Conservation (phyloP, 2,797 vertebrate genomes). For the Varecia variegata region DNA sequence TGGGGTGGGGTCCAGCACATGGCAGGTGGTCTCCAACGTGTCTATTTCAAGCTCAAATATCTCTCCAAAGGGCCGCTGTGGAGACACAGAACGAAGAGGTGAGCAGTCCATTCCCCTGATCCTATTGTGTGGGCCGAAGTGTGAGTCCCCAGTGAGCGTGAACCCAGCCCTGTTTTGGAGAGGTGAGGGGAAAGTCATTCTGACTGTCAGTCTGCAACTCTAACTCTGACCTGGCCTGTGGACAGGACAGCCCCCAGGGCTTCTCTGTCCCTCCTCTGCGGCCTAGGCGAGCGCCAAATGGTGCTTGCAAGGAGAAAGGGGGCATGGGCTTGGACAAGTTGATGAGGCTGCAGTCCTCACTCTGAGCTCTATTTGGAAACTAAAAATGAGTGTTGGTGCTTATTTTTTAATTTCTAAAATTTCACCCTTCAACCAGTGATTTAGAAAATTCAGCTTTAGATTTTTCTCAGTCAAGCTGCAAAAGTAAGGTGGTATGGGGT, state of each 20-base stretch:
- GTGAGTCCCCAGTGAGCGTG: background rate
- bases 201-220: background rate
- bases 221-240: background rate
- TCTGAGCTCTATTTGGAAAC: background rate
- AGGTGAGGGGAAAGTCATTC: background rate
- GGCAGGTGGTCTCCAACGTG: constrained; percentile 83
- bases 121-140: too few relatives aligned
- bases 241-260: background rate
- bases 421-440: background rate
- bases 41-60: constrained; percentile 79
- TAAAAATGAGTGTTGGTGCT: background rate
- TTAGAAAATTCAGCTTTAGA: background rate
- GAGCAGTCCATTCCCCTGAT: background rate
- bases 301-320: background rate
- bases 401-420: background rate
- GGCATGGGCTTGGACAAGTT: background rate
- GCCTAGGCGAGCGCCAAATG: background rate
- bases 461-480: background rate
- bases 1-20: constrained; percentile 73
- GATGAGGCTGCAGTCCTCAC: background rate
- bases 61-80: constrained; percentile 71
- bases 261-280: background rate
- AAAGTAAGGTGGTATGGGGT: background rate
- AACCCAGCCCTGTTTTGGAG: background rate
- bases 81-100: background rate